Base-by-base conservation (phyloP, 2,888 invertebrate species). In the Polylopha cassiicola region DNA sequence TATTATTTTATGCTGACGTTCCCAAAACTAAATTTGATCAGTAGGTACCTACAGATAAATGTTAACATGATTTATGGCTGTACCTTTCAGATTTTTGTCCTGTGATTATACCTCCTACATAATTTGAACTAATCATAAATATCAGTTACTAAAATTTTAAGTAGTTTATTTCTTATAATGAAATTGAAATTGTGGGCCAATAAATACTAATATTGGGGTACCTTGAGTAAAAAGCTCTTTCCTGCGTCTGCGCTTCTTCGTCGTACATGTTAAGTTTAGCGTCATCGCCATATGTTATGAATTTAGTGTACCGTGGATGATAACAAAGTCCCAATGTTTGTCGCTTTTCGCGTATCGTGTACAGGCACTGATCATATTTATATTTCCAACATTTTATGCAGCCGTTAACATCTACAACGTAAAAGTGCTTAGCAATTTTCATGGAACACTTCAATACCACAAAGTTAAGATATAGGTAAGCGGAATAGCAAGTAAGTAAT, bases 341-440 rank as follows among this genome's bases (percentile, higher is more conserved):
- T 15, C 91, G 75, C 46, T 88, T 88, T 58, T 92, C 91, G 46
- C 87, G 76, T 53, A 91, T 89, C 1, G 90, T 89, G 48, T 89
- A 89, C 20, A 91, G 58, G 55, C 91, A 90, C 52, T 88, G 87
- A 15, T 86, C 82, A 49, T 87, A 89, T 56, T 88, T 87, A 61
- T 89, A 89, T 65, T 90, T 89, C 91, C 91, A 92, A 54, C 89
- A 89, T 72, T 91, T 91, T 4, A 92, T 87, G 54, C 85, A 87
- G 20, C 91, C 91, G 53, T 89, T 89, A 2, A 89, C 87, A 80
- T 91, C 91, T 91, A 55, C 29, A 71, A 53, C 46, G 20, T 6
- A 23, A 17, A 13, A 27, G 8, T 34, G 2, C 5, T 2, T 10
- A 10, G 6, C 14, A 9, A 3, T 9, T 6, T 6, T 7, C 5